A percentile compares a stretch with the other conserved stretches of the same genome.
Evolutionary conservation across 2,888 invertebrate species (phyloP).

Genomic region (Pardosa pseudoannulata): DNA sequence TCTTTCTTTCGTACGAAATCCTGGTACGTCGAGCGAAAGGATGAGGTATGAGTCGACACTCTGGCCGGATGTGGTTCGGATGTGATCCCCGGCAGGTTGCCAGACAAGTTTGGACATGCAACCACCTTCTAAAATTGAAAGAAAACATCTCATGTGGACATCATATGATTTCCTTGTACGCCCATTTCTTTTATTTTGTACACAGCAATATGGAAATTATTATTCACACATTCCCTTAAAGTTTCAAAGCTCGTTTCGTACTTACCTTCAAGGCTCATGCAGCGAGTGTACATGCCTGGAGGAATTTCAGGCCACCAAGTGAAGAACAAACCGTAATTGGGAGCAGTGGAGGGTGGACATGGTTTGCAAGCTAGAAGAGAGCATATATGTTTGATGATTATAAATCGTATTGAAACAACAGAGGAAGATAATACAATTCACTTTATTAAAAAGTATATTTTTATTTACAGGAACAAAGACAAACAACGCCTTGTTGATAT

Average conservation of each 20-base stretch:
- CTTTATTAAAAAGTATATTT: too few species aligned
- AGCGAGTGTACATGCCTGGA: conserved; percentile 78
- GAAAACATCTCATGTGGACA: too few species aligned
- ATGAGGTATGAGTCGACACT: conserved; percentile 79
- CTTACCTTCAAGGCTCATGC: conserved; percentile 78
- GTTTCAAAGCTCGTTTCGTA: too few species aligned
- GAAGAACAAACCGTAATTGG: conserved; percentile 80
- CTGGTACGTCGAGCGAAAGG: conserved; percentile 79
- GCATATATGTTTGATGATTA: too few species aligned
- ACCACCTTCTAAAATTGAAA: conserved; percentile 73
- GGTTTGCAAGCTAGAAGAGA: conserved; percentile 76
- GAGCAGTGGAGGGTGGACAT: conserved; percentile 80
- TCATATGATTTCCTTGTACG: too few species aligned
- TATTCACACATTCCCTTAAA: too few species aligned
- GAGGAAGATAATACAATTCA: too few species aligned
- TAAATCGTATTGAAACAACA: too few species aligned
- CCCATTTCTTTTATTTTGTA: too few species aligned
- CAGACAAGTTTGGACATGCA: conserved; percentile 78
- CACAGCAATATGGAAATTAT: too few species aligned
- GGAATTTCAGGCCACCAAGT: conserved; percentile 79
- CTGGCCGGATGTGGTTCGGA: conserved; percentile 80
- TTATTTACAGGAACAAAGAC: too few species aligned
- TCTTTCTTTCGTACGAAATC: conserved; percentile 78
- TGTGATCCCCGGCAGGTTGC: conserved; percentile 79
- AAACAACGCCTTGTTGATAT: too few species aligned